These are phyloP conservation scores for Aegypius monachus DNA, from an alignment of 2,113 vertebrate genomes.

Conservation along the genomic window DNA sequence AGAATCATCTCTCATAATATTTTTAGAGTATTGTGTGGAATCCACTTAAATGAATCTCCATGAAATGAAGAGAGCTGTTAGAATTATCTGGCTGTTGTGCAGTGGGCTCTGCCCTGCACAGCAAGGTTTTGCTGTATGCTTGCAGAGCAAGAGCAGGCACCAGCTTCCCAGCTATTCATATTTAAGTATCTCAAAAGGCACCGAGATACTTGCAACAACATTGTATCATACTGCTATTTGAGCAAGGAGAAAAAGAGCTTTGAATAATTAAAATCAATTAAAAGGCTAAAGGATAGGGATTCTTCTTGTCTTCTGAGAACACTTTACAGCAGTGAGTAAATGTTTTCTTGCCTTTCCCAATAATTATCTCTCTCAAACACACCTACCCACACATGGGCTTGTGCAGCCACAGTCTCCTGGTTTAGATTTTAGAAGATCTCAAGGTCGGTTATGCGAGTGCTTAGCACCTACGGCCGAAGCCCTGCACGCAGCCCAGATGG, in stretches of 20 bases:
- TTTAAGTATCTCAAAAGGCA: constrained; percentile 48
- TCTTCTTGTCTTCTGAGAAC: constrained; percentile 58
- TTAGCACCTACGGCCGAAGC: rapidly evolving
- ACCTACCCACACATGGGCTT: neutral
- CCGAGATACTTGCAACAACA: constrained; percentile 25
- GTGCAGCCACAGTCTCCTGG: neutral
- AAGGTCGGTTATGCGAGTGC: neutral
- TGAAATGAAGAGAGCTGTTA: constrained; percentile 50
- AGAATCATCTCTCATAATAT: constrained; percentile 64
- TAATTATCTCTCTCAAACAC: constrained; percentile 33
- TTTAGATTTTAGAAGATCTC: neutral
- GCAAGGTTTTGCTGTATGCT: neutral
- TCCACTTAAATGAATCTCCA: constrained; percentile 57
- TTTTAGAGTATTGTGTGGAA: constrained; percentile 52
- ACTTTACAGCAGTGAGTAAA: constrained; percentile 32
- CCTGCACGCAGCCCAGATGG: rapidly evolving
- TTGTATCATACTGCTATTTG: constrained; percentile 50
- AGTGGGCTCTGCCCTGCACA: constrained; percentile 1
- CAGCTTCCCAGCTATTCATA: constrained; percentile 35
- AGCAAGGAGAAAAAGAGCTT: constrained; percentile 50
- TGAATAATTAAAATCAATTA: constrained; percentile 73
- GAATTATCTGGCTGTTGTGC: constrained; percentile 36
- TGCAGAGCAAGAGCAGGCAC: neutral
- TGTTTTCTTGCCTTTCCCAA: constrained; percentile 48
- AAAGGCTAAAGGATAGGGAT: constrained; percentile 54